Conservation (phyloP, 2,797 vertebrate genomes). For the Myotis pilosus region DNA sequence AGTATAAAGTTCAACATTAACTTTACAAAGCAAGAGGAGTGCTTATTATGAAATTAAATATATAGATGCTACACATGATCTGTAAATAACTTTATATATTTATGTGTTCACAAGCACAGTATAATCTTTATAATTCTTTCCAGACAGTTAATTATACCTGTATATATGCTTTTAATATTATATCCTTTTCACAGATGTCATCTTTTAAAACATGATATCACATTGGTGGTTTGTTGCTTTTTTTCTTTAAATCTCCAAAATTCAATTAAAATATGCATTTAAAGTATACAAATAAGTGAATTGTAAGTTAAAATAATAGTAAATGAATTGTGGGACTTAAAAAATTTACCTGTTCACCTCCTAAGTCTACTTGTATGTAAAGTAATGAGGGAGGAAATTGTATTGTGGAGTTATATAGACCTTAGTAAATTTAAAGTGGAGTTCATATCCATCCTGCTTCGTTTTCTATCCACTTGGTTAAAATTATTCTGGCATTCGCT, state of each 20-base stretch:
- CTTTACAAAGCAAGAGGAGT: constrained; percentile 75
- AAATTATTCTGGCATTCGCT: constrained; percentile 68
- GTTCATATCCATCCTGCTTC: constrained; percentile 58
- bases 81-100: constrained; percentile 60
- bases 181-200: not conserved
- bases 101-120: constrained; percentile 52
- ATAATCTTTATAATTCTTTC: not conserved
- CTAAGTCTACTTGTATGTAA: constrained; percentile 46
- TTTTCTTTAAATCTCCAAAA: constrained; percentile 32
- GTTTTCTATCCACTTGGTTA: constrained; percentile 71
- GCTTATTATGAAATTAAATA: constrained; percentile 67
- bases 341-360: constrained; percentile 25
- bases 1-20: constrained; percentile 79
- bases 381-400: constrained; percentile 55
- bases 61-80: constrained; percentile 70
- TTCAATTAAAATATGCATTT: constrained; percentile 36
- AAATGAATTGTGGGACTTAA: not conserved
- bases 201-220: not conserved
- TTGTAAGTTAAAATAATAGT: not conserved
- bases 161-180: not conserved
- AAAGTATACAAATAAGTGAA: not conserved
- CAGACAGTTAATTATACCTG: constrained; percentile 1
- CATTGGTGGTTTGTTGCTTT: not conserved
- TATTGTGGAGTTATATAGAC: constrained; percentile 60
- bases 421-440: constrained; percentile 67